Evolutionary conservation across 1,140 invertebrate genomes (phyloP), one percentile per base, ranked within the genome.

Genomic region (Propsilocerus akamusi): DNA sequence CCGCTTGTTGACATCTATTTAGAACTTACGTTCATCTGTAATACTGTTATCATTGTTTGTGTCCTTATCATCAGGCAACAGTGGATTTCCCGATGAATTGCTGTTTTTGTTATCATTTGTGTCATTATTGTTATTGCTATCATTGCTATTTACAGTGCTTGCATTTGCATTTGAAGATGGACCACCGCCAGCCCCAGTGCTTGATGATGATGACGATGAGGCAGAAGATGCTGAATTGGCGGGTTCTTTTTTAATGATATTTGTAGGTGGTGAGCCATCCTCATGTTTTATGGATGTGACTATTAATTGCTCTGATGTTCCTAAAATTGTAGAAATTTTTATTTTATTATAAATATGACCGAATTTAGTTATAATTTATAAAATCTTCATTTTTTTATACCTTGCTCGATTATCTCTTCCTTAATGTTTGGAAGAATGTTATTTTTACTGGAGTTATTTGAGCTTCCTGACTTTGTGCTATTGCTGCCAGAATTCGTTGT

Each of bases 91-190:
- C 4, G 34, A 41, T 17, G 22, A 41, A 41, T 41, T 41, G 34
- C 34, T 41, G 14, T 41, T 41, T 41, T 41, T 41, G 22, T 41
- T 41, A 41, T 41, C 34, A 20, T 41, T 41, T 41, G 34, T 41
- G 22, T 41, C 34, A 41, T 41, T 41, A 20, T 41, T 41, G 34
- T 41, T 41, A 41, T 41, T 41, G 34, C 34, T 41, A 41, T 41
- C 34, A 20, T 41, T 41, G 34, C 34, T 41, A 20, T 41, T 41
- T 20, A 41, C 34, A 41, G 12, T 41, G 14, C 34, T 41, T 41
- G 14, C 17, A 17, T 10, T 41, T 8, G n/a, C n/a, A n/a, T n/a
- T 17, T 20, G 34, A 41, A 20, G 14, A 14, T 17, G 34, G 17
- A 17, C 34, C 17, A 41, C 22, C 22, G 0, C 34, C 34, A 20